A percentile compares a stretch with the other conserved stretches of the same genome.
These are phyloP conservation scores for Phrynocephalus forsythii DNA, from an alignment of 2,797 vertebrate genomes.

Conservation along the genomic window DNA sequence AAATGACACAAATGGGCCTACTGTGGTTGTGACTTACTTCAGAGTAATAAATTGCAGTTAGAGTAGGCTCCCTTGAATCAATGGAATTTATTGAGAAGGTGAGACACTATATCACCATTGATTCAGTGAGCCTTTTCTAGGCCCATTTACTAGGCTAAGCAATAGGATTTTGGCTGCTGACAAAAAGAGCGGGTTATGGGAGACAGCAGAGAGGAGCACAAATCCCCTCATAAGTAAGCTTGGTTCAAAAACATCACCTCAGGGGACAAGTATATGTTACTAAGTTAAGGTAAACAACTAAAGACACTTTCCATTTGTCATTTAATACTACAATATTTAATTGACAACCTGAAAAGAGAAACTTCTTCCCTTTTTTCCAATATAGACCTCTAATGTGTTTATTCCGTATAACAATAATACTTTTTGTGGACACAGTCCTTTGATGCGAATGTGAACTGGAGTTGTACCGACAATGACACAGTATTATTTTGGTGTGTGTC, in stretches of 20 bases:
- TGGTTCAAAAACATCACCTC: slow-evolving; percentile 29
- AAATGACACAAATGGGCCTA: too few species aligned
- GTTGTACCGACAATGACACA: not conserved
- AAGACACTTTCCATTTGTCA: slow-evolving; percentile 25
- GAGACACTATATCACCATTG: too few species aligned
- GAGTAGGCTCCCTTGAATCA: too few species aligned
- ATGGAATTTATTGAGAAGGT: too few species aligned
- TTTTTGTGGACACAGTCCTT: slow-evolving; percentile 17
- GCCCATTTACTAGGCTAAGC: too few species aligned
- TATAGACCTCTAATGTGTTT: slow-evolving; percentile 36
- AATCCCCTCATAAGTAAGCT: slow-evolving; percentile 12
- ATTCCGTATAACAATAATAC: not conserved
- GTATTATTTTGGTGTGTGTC: too few species aligned
- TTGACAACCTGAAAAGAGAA: slow-evolving; percentile 27
- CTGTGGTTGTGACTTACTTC: too few species aligned
- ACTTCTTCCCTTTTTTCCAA: slow-evolving; percentile 2
- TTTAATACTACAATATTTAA: slow-evolving; percentile 40
- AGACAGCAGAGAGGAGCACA: not conserved
- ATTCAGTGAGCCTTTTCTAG: too few species aligned
- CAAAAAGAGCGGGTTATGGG: too few species aligned
- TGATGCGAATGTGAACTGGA: not conserved
- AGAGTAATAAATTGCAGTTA: too few species aligned
- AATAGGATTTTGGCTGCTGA: too few species aligned
- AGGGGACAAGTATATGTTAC: slow-evolving; percentile 38
- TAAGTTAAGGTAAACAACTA: not conserved